Evolutionary conservation across 2,797 vertebrate genomes (phyloP), one percentile per base, ranked within the genome.

Genomic region (Hipposideros larvatus): DNA sequence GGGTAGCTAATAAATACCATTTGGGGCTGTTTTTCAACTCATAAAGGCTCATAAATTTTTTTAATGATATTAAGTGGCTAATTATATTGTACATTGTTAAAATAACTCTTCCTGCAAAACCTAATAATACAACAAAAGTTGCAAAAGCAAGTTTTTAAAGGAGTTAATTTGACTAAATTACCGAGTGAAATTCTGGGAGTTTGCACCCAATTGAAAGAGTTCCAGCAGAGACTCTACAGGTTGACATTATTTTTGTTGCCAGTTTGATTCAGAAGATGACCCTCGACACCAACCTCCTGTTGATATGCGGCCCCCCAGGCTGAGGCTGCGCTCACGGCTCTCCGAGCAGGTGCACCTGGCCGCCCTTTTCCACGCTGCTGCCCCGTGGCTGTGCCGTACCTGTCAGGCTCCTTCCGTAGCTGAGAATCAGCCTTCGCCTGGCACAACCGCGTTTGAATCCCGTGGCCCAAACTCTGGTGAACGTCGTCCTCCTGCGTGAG

Each of bases 21-120:
- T 92, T 91, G 53, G 92, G 88, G 83, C 84, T 87, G 63, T 97
- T 96, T 89, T 97, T 97, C 90, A 96, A 18, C 53, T 97, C 34
- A 41, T n/a, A 91, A 53, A 94, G 48, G 59, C 93, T 75, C 95
- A 88, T 97, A 88, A 80, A 82, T 96, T 96, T 93, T 77, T 89
- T 93, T 94, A 95, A 93, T 90, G 61, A 92, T 91, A 77, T 78
- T 96, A 96, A 97, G 90, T 95, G 96, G 95, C 96, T 95, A 96
- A 53, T 92, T 89, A 75, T 59, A 48, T 96, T 87, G 22, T 95
- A 80, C 80, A 48, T 75, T 94, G 97, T 96, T 75, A 91, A 87
- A 97, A 53, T 77, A 91, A 43, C 63, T 93, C 22, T 61, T 48
- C 66, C 26, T 88, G 94, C 96, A 93, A 87, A 97, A 59, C 68